Evolutionary conservation across 30 jellyfish, hydroid and myxozoan genomes (phyloP), one percentile per base, ranked within the genome.

Genomic region (Cassiopea andromeda): DNA sequence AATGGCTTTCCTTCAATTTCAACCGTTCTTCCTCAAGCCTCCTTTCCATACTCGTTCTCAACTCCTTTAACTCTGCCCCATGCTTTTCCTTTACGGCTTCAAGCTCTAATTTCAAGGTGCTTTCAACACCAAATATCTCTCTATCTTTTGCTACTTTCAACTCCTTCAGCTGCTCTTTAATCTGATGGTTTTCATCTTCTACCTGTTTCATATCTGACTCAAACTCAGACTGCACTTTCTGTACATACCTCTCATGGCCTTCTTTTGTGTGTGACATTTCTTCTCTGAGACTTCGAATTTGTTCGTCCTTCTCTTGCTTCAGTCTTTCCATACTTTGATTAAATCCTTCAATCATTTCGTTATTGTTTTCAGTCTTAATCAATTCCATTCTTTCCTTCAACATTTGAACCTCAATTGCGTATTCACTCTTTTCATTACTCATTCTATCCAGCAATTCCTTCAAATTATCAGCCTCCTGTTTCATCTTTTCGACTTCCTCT

Each of bases 181-280:
- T 48, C 27, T 80, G 79, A 17, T 92, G 84, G 71, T 92, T 92
- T 17, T 86, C 97, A 4, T 92, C 95, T 18, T 92, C 97, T 18
- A 81, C 67, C 1, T 76, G 89, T 72, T 78, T 85, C 71, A 82
- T 44, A 59, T 92, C 97, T 4, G 82, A 68, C 14, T 91, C 97
- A 69, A 83, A 91, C 4, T 76, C 94, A 18, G 93, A 48, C 43
- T 92, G 89, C 90, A 92, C 47, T 75, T 92, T 85, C 15, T 80
- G 89, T 66, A 85, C 46, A 44, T 92, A 82, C 48, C 80, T 92
- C 5, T 92, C 95, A 66, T 77, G 60, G 16, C 89, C 84, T 46
- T 80, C 94, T 75, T 67, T 85, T 50, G 60, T 46, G 48, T 92
- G 97, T 10, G 82, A n/a, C 1, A 90, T 74, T 70, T 90, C 92